These are phyloP conservation scores for Plebejus argus DNA, from an alignment of 2,888 invertebrate genomes.

Conservation along the genomic window DNA sequence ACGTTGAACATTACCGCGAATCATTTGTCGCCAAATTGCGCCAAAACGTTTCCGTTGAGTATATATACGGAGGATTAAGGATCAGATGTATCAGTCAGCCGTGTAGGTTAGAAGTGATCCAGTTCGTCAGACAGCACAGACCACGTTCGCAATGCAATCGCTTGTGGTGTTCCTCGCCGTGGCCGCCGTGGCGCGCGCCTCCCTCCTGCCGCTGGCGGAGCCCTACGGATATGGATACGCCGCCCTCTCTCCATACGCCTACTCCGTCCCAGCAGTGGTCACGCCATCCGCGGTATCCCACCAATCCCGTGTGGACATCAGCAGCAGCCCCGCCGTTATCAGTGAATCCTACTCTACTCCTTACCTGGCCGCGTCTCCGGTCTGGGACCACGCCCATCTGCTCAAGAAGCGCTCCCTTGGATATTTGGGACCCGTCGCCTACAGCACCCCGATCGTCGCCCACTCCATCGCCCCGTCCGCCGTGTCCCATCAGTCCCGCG, in stretches of 20 bases:
- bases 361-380: background rate
- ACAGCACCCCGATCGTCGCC: conserved; percentile 50
- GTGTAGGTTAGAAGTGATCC: conserved; percentile 64
- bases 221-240: conserved; percentile 50
- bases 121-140: conserved; percentile 65
- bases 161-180: conserved; percentile 83
- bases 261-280: conserved; percentile 42
- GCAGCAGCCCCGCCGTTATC: conserved; percentile 35
- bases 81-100: conserved; percentile 61
- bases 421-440: conserved; percentile 45
- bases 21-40: conserved; percentile 53
- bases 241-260: conserved; percentile 45
- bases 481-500: conserved; percentile 46
- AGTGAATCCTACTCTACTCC: conserved; percentile 52
- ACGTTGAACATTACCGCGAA: conserved; percentile 66
- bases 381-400: conserved; percentile 40
- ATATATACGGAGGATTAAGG: conserved; percentile 62
- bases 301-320: conserved; percentile 20
- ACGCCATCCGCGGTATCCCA: conserved; percentile 46
- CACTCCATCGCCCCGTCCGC: conserved; percentile 51
- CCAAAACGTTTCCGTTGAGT: conserved; percentile 72
- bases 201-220: conserved; percentile 66
- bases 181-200: conserved; percentile 80
- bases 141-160: conserved; percentile 70
- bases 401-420: conserved; percentile 56